Conservation (phyloP, 2,888 invertebrate genomes). For the Athrips mouffetella region DNA sequence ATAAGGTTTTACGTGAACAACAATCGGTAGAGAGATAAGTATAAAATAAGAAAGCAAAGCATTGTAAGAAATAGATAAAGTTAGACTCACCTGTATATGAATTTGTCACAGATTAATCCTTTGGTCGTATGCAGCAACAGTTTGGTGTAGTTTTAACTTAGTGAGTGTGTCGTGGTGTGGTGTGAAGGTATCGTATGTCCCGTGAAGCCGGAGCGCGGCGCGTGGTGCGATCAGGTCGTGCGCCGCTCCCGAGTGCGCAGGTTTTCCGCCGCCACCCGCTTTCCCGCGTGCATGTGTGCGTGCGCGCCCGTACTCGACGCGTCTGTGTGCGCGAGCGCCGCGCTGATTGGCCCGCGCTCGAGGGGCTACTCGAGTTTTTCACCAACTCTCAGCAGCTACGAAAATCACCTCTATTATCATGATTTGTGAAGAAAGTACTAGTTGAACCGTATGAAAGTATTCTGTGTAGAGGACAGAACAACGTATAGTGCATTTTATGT, state of each 20-base stretch:
- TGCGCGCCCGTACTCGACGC: slow-evolving; percentile 17
- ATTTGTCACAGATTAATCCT: too few species aligned
- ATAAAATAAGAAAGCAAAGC: too few species aligned
- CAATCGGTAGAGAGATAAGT: too few species aligned
- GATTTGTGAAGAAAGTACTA: neutral
- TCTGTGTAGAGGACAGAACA: too few species aligned
- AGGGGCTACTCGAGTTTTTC: slow-evolving; percentile 4
- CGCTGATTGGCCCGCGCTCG: slow-evolving; percentile 3
- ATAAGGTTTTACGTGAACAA: too few species aligned
- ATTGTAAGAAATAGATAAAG: too few species aligned
- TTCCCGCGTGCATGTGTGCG: slow-evolving; percentile 2
- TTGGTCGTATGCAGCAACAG: too few species aligned
- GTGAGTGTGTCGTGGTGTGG: neutral
- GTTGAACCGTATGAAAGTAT: neutral
- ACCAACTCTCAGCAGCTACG: neutral
- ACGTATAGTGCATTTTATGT: too few species aligned
- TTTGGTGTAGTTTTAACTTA: neutral
- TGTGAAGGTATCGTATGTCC: too few species aligned
- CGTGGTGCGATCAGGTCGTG: neutral
- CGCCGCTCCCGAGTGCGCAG: slow-evolving; percentile 10
- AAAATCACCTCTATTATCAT: neutral
- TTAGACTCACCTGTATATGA: too few species aligned
- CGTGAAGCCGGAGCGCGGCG: too few species aligned
- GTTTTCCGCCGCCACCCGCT: slow-evolving; percentile 6
- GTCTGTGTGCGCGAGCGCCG: slow-evolving; percentile 17